Conservation (phyloP, 2,797 vertebrate species). For the Micromesistius poutassou region DNA sequence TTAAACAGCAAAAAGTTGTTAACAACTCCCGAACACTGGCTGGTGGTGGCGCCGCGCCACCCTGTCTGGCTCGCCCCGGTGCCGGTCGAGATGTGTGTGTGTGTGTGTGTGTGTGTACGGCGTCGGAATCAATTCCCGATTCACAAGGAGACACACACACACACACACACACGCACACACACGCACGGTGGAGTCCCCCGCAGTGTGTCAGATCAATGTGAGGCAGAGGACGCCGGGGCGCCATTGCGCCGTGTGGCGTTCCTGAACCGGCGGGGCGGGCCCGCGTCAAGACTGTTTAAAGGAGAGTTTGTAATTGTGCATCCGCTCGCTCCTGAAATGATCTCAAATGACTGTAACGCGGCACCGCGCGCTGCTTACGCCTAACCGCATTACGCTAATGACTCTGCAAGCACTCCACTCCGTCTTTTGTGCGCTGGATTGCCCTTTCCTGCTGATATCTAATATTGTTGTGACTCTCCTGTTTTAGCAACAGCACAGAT, state of each 20-base stretch:
- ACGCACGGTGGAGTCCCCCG: too few relatives aligned
- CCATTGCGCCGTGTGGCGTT: background rate
- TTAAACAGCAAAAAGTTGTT: background rate
- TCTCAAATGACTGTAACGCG: background rate
- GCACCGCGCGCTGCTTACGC: background rate
- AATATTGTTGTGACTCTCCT: slow-evolving; percentile 27
- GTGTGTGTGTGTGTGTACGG: background rate
- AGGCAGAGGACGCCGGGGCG: background rate
- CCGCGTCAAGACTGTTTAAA: slow-evolving; percentile 1
- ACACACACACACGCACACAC: too few relatives aligned
- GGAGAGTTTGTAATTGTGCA: background rate
- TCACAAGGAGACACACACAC: background rate
- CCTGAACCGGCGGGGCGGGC: background rate
- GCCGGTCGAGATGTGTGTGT: too few relatives aligned
- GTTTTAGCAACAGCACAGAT: slow-evolving; percentile 17
- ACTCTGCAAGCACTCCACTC: background rate
- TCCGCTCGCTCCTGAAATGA: background rate
- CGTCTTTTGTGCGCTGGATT: background rate
- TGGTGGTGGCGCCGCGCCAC: background rate
- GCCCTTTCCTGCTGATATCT: background rate
- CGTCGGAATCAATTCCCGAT: background rate
- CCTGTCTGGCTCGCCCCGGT: too few relatives aligned
- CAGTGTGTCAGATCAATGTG: background rate
- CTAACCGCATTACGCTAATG: background rate
- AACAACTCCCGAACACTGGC: background rate